Evolutionary conservation across 2,888 invertebrate genomes (phyloP).

Genomic region (Acronicta leporina): DNA sequence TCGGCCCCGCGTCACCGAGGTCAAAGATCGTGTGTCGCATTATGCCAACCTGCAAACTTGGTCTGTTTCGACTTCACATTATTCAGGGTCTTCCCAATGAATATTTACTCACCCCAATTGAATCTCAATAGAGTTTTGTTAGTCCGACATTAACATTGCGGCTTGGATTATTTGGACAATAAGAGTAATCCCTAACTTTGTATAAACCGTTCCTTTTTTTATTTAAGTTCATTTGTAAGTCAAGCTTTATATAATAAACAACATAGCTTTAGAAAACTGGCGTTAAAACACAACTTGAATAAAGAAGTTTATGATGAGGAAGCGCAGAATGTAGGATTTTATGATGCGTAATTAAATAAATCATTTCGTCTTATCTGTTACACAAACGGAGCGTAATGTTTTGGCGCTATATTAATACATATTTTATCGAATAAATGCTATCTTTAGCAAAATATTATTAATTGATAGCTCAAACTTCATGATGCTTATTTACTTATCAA

Average conservation of each 20-base stretch:
- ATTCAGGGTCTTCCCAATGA: constrained; percentile 69
- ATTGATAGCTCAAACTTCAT: constrained; percentile 14
- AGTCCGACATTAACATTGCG: constrained; percentile 54
- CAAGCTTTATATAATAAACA: neutral
- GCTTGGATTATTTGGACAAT: constrained; percentile 43
- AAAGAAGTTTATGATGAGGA: no score
- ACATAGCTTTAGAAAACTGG: neutral
- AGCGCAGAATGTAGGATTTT: no score
- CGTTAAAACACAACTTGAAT: no score
- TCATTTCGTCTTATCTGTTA: neutral
- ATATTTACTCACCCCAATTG: constrained; percentile 69
- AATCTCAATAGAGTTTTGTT: constrained; percentile 66
- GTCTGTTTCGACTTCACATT: constrained; percentile 68
- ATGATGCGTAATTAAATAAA: neutral
- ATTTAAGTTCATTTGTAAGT: constrained; percentile 1
- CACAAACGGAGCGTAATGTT: neutral
- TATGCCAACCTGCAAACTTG: constrained; percentile 62
- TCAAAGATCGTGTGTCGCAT: constrained; percentile 62
- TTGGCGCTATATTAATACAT: neutral
- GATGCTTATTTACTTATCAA: constrained; percentile 28
- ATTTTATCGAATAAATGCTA: constrained; percentile 1
- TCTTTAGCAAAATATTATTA: constrained; percentile 10
- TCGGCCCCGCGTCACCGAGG: constrained; percentile 20
- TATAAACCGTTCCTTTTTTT: constrained; percentile 24
- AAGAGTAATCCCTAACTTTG: constrained; percentile 35